These are phyloP conservation scores for Anableps anableps DNA, from an alignment of 2,797 vertebrate species.

Conservation along the genomic window DNA sequence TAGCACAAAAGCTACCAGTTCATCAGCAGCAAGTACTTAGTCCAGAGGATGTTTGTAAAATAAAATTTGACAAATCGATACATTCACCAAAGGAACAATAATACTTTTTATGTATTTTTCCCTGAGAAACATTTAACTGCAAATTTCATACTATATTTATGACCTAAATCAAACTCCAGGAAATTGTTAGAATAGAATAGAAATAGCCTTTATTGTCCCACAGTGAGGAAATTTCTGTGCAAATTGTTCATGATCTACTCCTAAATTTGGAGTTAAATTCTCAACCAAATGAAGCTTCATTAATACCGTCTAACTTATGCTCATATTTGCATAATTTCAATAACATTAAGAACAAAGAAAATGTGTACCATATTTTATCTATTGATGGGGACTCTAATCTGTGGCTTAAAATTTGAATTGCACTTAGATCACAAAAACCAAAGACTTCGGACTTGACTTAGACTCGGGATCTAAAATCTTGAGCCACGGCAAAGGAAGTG, in stretches of 20 bases:
- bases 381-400: neutral
- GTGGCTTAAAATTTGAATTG: neutral
- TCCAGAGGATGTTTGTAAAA: neutral
- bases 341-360: neutral
- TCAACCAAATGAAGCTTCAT: neutral
- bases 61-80: neutral
- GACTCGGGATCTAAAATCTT: neutral
- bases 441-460: neutral
- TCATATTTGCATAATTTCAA: neutral
- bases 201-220: too few relatives aligned
- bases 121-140: neutral
- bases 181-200: too few relatives aligned
- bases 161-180: neutral
- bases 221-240: too few relatives aligned
- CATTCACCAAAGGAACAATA: constrained; percentile 26
- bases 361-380: neutral
- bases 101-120: neutral
- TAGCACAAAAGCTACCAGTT: neutral
- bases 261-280: neutral
- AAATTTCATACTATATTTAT: neutral
- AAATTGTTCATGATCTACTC: neutral
- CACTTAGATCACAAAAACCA: neutral
- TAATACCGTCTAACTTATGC: neutral
- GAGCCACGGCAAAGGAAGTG: neutral
- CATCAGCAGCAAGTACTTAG: neutral